Evolutionary conservation across 2,113 vertebrate species (phyloP), one percentile per base, ranked within the genome.

Genomic region (Tringa solitaria): DNA sequence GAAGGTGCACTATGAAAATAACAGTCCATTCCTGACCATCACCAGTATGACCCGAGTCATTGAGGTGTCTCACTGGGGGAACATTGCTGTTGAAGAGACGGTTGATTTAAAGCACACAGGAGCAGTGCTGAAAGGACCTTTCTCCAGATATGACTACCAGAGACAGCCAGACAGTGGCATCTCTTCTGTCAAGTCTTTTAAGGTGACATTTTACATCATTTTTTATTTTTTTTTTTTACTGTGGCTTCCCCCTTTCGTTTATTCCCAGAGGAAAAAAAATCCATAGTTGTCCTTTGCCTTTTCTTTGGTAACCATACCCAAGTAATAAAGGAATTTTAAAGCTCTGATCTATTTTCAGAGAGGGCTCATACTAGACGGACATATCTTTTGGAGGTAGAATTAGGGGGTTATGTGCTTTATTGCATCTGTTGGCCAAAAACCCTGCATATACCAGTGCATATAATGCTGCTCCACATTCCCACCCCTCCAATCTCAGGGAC

Each of bases 1-100:
- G 97, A 99, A 98, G 97, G 98, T 99, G 37, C 99, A 99, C 96
- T 99, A 99, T n/a, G 99, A 99, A 97, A 99, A 99, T 97, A 99
- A 99, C 97, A 97, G 98, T 12, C 99, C 99, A 1, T 99, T 99
- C 98, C 98, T 99, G 89, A 99, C 99, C 73, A 99, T 99, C 97
- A 99, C 99, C 90, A 99, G 98, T 85, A 99, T 99, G 98, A 99
- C 98, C 9, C 98, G 99, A 20, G 98, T 98, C 89, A 99, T 99
- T 0, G 99, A 99, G 96, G 99, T 99, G 46, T 99, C 99, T 56
- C 99, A 99, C 96, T 99, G 99, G 99, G 99, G 99, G 4, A 99
- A 99, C 97, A 99, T 99, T 45, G 99, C 99, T 0, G 99, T 99
- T 83, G 99, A 99, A 79, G 99, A 99, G 91, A 99, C 99, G 0